Evolutionary conservation across 1,140 invertebrate genomes (phyloP), one percentile per base, ranked within the genome.

Genomic region (Plutomurus gul): DNA sequence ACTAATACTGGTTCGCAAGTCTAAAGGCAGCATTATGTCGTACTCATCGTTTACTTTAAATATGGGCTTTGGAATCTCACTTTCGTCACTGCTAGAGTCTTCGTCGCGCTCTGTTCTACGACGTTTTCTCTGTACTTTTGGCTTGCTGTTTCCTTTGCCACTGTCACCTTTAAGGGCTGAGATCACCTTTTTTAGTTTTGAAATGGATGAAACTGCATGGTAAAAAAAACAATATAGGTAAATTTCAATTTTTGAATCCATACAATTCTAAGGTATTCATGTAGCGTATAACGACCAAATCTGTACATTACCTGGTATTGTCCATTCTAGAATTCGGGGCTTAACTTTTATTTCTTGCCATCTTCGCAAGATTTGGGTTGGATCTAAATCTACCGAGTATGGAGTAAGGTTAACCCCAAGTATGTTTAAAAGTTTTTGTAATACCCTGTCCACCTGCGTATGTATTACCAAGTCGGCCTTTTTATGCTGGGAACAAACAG

Each of bases 381-480:
- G 92, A 88, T 96, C 93, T 1, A 88, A 85, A 8, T 89, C 85
- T 27, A 88, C 86, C 60, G 89, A 88, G 85, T 96, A 96, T 43
- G 90, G 87, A 3, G 92, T 90, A 83, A 94, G 92, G 82, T 92
- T 89, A 5, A 95, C 79, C 27, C 89, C 89, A 33, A 96, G 87
- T 71, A 91, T 89, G 85, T 92, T 90, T 88, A 94, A 92, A 1
- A 98, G 87, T 84, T 90, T 89, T 76, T 88, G 87, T 85, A 98
- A 91, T 39, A 98, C 90, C 80, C 92, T 91, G 87, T 98, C 96
- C 6, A 98, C 93, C 87, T 95, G 97, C 37, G 92, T 91, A 84
- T 96, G 92, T 81, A 98, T 96, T 70, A 95, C 90, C 65, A 99
- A 87, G 87, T 97, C 92, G 33, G 95, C 94, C 87, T 96, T 95